These are phyloP conservation scores for Rattus rattus DNA, from an alignment of 2,113 vertebrate species.

Conservation along the genomic window DNA sequence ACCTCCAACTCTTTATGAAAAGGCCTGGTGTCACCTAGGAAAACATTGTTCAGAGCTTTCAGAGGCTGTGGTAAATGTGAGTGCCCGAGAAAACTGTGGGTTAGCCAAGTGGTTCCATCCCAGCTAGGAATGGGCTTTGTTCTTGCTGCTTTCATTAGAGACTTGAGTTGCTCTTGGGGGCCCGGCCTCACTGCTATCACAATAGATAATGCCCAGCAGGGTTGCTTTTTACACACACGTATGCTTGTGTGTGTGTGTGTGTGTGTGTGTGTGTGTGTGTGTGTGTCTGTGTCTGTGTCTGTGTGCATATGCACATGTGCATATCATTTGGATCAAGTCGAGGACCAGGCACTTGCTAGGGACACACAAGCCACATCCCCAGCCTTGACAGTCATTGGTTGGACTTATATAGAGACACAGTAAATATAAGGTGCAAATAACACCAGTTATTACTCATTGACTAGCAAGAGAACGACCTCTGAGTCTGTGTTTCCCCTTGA, in stretches of 20 bases:
- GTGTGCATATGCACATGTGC: background rate
- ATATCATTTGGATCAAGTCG: background rate
- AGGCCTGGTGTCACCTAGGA: background rate
- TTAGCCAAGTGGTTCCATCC: background rate
- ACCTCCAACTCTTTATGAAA: background rate
- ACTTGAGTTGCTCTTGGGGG: background rate
- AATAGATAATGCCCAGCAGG: background rate
- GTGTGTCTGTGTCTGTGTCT: background rate
- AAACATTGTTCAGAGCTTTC: background rate
- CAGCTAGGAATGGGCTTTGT: background rate
- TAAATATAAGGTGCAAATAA: slow-evolving; percentile 36
- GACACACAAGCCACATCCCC: background rate
- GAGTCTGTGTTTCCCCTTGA: background rate
- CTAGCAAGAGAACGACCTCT: background rate
- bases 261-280: background rate
- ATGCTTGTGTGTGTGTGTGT: background rate
- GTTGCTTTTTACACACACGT: background rate
- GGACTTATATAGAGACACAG: background rate
- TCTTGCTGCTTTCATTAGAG: background rate
- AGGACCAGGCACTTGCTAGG: background rate
- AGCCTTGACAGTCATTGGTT: background rate
- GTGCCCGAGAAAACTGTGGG: background rate
- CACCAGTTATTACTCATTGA: background rate
- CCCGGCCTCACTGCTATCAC: no score
- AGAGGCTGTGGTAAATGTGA: background rate